Evolutionary conservation across 2,113 vertebrate species (phyloP).

Genomic region (Riparia riparia): DNA sequence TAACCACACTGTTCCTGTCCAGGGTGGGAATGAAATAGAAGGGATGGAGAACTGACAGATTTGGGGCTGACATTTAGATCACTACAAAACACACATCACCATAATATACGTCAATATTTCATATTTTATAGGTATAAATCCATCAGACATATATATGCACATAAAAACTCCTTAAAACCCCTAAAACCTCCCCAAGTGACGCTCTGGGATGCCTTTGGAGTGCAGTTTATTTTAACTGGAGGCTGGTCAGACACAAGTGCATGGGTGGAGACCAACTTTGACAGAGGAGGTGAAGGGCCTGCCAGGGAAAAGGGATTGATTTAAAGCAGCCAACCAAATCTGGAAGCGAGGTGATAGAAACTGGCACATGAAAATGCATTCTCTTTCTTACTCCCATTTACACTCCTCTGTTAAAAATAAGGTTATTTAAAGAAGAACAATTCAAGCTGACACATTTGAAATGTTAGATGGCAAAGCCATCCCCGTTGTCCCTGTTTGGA

Average conservation of each 20-base stretch:
- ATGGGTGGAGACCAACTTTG: background rate
- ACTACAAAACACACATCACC: background rate
- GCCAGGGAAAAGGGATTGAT: background rate
- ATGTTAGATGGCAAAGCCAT: background rate
- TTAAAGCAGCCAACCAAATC: background rate
- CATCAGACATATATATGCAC: background rate
- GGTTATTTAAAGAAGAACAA: background rate
- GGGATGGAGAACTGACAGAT: background rate
- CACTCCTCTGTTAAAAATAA: background rate
- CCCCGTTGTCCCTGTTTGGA: background rate
- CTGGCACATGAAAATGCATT: background rate
- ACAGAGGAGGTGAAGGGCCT: background rate
- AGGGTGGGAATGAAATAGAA: background rate
- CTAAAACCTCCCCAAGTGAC: background rate
- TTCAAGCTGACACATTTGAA: background rate
- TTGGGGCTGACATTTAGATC: background rate
- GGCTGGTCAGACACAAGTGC: background rate
- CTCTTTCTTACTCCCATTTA: background rate
- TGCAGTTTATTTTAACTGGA: background rate
- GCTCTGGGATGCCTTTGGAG: background rate
- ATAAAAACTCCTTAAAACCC: background rate
- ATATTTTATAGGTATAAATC: background rate
- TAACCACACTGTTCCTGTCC: background rate
- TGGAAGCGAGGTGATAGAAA: background rate
- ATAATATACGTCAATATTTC: background rate